Evolutionary conservation across 2,888 invertebrate species (phyloP).

Genomic region (Merodon equestris): DNA sequence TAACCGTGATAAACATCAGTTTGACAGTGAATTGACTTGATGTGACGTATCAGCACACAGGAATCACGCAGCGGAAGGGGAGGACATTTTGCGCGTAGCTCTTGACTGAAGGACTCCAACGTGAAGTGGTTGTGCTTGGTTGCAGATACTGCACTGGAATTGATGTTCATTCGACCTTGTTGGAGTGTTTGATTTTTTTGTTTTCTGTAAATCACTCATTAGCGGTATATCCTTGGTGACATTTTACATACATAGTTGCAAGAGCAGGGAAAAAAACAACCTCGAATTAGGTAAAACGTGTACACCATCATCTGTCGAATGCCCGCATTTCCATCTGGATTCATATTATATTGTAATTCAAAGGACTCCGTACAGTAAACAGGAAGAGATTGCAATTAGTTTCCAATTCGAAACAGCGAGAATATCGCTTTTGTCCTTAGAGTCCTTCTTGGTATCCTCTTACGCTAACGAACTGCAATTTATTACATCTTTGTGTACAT

Average conservation of each 20-base stretch:
- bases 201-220: no score
- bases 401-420: conserved; percentile 22
- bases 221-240: no score
- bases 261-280: no score
- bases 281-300: neutral
- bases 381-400: conserved; percentile 33
- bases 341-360: neutral
- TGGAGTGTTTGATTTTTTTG: no score
- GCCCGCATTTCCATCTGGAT: conserved; percentile 15
- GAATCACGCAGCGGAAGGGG: no score
- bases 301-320: neutral
- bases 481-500: neutral
- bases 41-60: no score
- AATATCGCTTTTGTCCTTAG: conserved; percentile 16
- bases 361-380: conserved; percentile 7
- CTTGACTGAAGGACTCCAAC: conserved; percentile 1
- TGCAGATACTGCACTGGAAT: conserved; percentile 36
- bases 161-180: conserved; percentile 25
- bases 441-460: conserved; percentile 1
- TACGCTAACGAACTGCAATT: conserved; percentile 61
- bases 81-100: conserved; percentile 1
- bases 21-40: conserved; percentile 23
- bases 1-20: conserved; percentile 33
- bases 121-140: conserved; percentile 12
- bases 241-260: no score